Percentiles rank a stretch among this genome's conserved stretches.
These are phyloP conservation scores for Phainopepla nitens DNA, from an alignment of 2,113 vertebrate species.

Conservation along the genomic window DNA sequence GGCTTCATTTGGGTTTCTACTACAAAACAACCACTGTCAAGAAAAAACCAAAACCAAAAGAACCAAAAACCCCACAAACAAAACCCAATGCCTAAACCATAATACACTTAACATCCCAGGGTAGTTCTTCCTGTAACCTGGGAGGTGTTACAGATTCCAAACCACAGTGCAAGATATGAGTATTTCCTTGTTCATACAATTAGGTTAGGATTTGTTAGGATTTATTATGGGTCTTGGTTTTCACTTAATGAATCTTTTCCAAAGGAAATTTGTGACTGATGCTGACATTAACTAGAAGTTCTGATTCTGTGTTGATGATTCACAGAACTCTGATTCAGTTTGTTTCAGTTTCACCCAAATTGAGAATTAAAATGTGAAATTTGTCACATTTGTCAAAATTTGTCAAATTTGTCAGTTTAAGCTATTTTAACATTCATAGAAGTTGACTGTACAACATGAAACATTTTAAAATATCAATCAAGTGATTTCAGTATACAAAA, in stretches of 20 bases:
- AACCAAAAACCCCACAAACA: neutral
- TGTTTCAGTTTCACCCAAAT: neutral
- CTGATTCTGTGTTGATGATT: neutral
- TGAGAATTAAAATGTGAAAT: neutral
- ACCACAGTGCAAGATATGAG: neutral
- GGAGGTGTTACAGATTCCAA: neutral
- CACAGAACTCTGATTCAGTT: neutral
- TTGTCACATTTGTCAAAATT: too few species aligned
- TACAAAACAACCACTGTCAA: neutral
- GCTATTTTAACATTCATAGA: neutral
- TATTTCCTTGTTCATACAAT: neutral
- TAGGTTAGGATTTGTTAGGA: neutral
- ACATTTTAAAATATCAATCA: neutral
- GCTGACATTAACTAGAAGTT: neutral
- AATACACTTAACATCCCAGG: neutral
- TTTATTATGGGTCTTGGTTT: neutral
- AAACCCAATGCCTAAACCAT: neutral
- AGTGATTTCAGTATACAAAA: neutral
- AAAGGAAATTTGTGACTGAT: neutral
- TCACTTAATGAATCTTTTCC: neutral
- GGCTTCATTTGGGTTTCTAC: neutral
- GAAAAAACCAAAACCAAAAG: neutral
- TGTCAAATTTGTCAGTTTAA: neutral
- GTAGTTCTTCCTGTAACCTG: neutral
- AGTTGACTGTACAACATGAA: neutral